Percentiles rank a stretch among this genome's conserved stretches.
These are phyloP conservation scores for Pristionchus maxplancki DNA, from an alignment of 2,888 invertebrate genomes.

Conservation along the genomic window DNA sequence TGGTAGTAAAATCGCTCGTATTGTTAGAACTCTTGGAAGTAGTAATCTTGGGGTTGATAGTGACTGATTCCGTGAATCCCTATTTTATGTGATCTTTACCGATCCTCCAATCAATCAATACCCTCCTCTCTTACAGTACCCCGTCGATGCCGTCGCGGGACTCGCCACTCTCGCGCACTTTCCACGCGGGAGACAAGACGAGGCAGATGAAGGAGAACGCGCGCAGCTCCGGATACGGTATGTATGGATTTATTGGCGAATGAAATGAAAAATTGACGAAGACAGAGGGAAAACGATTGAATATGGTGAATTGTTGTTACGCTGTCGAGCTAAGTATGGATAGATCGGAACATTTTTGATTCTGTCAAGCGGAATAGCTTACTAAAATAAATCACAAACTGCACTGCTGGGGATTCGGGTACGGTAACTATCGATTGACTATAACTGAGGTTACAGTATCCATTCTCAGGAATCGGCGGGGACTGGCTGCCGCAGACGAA, in stretches of 20 bases:
- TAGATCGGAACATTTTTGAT: too few species aligned
- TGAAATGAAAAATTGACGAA: background rate
- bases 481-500: too few species aligned
- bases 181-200: conserved; percentile 30
- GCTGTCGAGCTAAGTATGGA: too few species aligned
- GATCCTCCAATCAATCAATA: background rate
- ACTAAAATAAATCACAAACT: too few species aligned
- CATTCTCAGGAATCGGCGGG: background rate
- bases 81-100: background rate
- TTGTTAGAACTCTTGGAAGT: too few species aligned
- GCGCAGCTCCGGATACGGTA: conserved; percentile 38
- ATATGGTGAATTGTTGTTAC: too few species aligned
- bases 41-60: too few species aligned
- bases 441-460: too few species aligned
- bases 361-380: too few species aligned
- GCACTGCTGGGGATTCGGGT: too few species aligned
- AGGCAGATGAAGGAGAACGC: conserved; percentile 15
- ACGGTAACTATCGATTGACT: background rate
- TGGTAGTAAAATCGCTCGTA: too few species aligned
- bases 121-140: background rate
- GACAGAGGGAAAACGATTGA: background rate
- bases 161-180: conserved; percentile 44
- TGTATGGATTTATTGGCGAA: background rate
- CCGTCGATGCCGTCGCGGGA: conserved; percentile 42
- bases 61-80: background rate